Evolutionary conservation across 1,140 invertebrate genomes (phyloP).

Genomic region (Macrostomum lignano): DNA sequence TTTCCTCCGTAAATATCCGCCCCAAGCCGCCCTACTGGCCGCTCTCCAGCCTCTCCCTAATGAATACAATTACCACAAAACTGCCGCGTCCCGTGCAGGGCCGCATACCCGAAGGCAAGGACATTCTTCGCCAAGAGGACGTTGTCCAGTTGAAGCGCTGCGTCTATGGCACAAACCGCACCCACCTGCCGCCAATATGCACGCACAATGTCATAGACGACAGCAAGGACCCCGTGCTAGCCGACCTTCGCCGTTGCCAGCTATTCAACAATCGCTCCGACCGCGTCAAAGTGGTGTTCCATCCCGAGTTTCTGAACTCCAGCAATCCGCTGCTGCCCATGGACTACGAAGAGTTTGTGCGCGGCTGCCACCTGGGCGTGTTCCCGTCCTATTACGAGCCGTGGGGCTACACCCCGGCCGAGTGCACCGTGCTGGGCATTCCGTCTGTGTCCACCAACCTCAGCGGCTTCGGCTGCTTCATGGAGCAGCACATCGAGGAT

Average conservation of each 20-base stretch:
- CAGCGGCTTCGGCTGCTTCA: constrained; percentile 93
- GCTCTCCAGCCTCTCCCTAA: too few species aligned
- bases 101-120: constrained; percentile 44
- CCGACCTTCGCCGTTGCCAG: constrained; percentile 54
- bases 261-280: constrained; percentile 77
- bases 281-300: constrained; percentile 89
- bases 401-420: constrained; percentile 48
- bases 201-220: constrained; percentile 93
- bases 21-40: too few species aligned
- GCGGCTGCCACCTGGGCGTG: constrained; percentile 88
- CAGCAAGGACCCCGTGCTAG: constrained; percentile 48
- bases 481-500: constrained; percentile 86
- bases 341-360: constrained; percentile 95
- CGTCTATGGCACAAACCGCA: constrained; percentile 59
- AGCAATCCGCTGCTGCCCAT: constrained; percentile 89
- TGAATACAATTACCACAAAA: too few species aligned
- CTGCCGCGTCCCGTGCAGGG: too few species aligned
- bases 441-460: constrained; percentile 87
- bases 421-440: constrained; percentile 98
- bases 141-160: constrained; percentile 80
- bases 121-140: constrained; percentile 62
- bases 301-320: constrained; percentile 88
- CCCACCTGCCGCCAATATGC: constrained; percentile 69
- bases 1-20: too few species aligned
- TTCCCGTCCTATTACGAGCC: constrained; percentile 98